Conservation (phyloP, 92 coral and sea anemone species). For the Montipora capitata region DNA sequence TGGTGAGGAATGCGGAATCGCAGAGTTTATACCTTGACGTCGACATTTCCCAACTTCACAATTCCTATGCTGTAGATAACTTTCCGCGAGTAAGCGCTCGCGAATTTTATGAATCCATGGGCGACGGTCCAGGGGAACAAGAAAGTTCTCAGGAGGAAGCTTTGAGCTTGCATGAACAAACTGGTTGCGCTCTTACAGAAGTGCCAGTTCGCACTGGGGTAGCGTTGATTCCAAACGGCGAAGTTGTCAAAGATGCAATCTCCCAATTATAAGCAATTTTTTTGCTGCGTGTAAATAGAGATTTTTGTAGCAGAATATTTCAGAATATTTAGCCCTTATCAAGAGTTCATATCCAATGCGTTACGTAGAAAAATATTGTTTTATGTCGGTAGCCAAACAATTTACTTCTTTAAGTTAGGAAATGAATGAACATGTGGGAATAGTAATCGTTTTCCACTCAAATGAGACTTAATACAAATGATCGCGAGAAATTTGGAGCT, state of each 20-base stretch:
- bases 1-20: constrained; percentile 10
- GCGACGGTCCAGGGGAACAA: constrained; percentile 18
- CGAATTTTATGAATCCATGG: constrained; percentile 55
- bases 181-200: neutral
- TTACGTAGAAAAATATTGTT: too few species aligned
- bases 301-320: neutral
- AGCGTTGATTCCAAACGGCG: constrained; percentile 37
- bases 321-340: too few species aligned
- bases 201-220: constrained; percentile 38
- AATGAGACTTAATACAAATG: neutral
- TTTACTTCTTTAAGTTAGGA: neutral
- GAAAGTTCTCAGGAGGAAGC: constrained; percentile 33
- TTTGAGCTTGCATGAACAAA: neutral
- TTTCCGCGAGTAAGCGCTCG: constrained; percentile 62
- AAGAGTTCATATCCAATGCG: too few species aligned
- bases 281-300: neutral
- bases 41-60: constrained; percentile 70
- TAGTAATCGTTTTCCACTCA: neutral
- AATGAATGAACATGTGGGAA: too few species aligned
- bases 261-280: constrained; percentile 13
- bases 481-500: too few species aligned
- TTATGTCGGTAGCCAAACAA: neutral
- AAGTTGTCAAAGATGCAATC: neutral
- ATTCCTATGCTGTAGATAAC: constrained; percentile 23
- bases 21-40: neutral